Base-by-base conservation (phyloP, 2,888 invertebrate species). In the Mesorhabditis belari region DNA sequence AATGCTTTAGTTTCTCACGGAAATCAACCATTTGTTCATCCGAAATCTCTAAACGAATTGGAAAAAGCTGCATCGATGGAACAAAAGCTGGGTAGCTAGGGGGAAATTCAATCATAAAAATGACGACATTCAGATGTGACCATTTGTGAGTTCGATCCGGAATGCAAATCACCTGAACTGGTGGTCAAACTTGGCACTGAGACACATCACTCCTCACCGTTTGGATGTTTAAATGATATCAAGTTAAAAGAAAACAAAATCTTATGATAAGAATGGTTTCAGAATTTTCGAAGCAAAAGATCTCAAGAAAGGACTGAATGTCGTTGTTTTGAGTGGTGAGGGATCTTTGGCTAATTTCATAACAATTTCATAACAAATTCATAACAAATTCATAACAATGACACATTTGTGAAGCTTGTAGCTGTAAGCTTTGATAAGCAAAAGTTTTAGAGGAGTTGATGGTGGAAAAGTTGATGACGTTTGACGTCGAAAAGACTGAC, bases 271-370 rank as follows among this genome's bases (percentile, higher is more conserved):
- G 9, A 25, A 3, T 17, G 5, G 35, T 58, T 54, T 21, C 28
- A 65, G 65, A 27, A 56, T 70, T 17, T 70, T 70, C 57, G 65
- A 67, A 28, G 57, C 60, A 0, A 60, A 49, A 0, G 63, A 62
- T 27, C 60, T 70, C 12, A 62, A 57, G 2, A 49, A 61, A 55
- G 86, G 86, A 0, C 77, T 86, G 57, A 86, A 86, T 74, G 77
- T 85, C 27, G 85, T 83, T 0, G 77, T 85, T 2, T 76, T 85
- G 26, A 83, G 85, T 65, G 79, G 82, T 35, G n/a, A 35, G 12
- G n/a, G n/a, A n/a, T n/a, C n/a, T n/a, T n/a, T n/a, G n/a, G n/a
- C n/a, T n/a, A n/a, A n/a, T n/a, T n/a, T n/a, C n/a, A n/a, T n/a
- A n/a, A n/a, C n/a, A n/a, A n/a, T n/a, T n/a, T n/a, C n/a, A n/a